Percentiles rank a stretch among this genome's conserved stretches.
phyloP scores from a whole-genome alignment of 2,888 invertebrate genomes.

The Doris montereyensis region DNA sequence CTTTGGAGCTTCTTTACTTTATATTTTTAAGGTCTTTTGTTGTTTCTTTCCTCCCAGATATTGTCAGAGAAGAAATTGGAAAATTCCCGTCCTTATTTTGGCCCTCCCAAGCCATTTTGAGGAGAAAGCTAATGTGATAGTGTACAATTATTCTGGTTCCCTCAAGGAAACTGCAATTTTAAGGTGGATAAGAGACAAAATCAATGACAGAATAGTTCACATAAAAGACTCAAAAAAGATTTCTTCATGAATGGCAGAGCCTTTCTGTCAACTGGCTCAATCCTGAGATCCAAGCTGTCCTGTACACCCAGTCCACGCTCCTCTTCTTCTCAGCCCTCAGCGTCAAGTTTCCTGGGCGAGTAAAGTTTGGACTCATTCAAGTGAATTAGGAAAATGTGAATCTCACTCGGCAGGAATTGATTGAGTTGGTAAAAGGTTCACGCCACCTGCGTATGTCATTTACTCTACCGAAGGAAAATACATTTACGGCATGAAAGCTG shows the following conservation, averaged over 20 bases:
- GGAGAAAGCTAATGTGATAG: slow-evolving; percentile 74
- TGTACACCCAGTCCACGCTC: slow-evolving; percentile 74
- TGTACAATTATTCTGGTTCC: slow-evolving; percentile 70
- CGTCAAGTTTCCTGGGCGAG: slow-evolving; percentile 76
- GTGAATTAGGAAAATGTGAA: slow-evolving; percentile 49
- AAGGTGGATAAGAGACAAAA: slow-evolving; percentile 74
- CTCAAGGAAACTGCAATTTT: slow-evolving; percentile 68
- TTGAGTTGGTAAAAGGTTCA: not conserved
- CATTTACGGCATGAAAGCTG: slow-evolving; percentile 71
- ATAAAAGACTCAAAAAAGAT: slow-evolving; percentile 66
- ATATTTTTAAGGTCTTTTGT: too few relatives aligned
- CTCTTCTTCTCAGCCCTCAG: slow-evolving; percentile 75
- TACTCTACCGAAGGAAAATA: slow-evolving; percentile 73
- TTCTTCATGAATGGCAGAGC: slow-evolving; percentile 68
- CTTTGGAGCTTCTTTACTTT: too few relatives aligned
- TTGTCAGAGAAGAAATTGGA: slow-evolving; percentile 74
- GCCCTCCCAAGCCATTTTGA: slow-evolving; percentile 74
- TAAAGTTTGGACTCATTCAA: slow-evolving; percentile 72
- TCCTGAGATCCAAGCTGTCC: slow-evolving; percentile 70
- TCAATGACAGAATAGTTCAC: slow-evolving; percentile 71
- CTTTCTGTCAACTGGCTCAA: slow-evolving; percentile 53
- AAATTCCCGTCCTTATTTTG: slow-evolving; percentile 73
- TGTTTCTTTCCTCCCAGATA: slow-evolving; percentile 71
- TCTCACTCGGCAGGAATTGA: slow-evolving; percentile 37
- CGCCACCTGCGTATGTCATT: slow-evolving; percentile 66